phyloP scores from a whole-genome alignment of 2,113 vertebrate species.

The Desmodus rotundus region DNA sequence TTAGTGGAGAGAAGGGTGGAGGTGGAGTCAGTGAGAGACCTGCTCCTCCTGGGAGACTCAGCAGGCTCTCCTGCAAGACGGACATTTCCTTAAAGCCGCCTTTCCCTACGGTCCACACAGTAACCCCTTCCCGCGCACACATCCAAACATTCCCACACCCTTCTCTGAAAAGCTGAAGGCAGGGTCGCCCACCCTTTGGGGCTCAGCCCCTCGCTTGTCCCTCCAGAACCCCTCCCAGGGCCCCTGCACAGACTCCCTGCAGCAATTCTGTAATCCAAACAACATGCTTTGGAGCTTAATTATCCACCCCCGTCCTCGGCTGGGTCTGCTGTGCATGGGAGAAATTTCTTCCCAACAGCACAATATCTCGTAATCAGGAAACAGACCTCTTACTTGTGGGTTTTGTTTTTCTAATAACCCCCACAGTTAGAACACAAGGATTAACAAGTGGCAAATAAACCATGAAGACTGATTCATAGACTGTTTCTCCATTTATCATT shows the following conservation, averaged over 20 bases:
- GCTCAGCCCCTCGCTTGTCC: not conserved
- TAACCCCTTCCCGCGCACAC: no score
- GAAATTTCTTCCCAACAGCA: not conserved
- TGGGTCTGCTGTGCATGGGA: not conserved
- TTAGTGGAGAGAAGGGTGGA: not conserved
- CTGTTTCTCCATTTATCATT: not conserved
- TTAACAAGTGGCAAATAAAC: not conserved
- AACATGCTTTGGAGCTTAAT: not conserved
- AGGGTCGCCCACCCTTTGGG: not conserved
- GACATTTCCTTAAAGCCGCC: not conserved
- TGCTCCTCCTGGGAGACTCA: not conserved
- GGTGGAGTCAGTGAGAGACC: not conserved
- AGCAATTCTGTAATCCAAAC: not conserved
- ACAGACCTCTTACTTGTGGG: not conserved
- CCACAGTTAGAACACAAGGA: not conserved
- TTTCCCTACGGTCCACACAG: not conserved
- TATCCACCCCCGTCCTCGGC: not conserved
- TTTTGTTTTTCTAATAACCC: not conserved
- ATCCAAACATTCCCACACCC: not conserved
- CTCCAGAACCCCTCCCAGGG: not conserved
- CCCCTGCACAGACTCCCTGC: not conserved
- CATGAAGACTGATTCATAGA: not conserved
- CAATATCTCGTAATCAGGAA: not conserved
- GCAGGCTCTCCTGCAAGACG: not conserved
- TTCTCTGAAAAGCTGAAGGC: not conserved